Percentiles rank a stretch among this genome's conserved stretches.
Conservation (phyloP, 2,888 invertebrate species). For the Polydrusus tereticollis region DNA sequence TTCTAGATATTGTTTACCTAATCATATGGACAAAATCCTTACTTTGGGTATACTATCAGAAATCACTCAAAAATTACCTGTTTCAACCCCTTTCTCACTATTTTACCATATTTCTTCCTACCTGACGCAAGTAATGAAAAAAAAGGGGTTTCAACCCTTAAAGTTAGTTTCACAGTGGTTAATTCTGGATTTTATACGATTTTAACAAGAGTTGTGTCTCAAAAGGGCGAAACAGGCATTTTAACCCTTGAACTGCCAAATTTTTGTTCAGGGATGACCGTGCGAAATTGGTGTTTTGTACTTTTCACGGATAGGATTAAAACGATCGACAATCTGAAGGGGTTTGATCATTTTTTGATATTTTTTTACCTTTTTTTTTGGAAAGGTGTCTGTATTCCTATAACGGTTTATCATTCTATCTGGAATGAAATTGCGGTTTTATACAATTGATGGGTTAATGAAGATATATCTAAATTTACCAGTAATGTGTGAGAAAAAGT, state of each 20-base stretch:
- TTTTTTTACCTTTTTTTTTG: constrained; percentile 15
- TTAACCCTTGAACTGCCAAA: constrained; percentile 55
- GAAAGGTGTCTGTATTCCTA: constrained; percentile 6
- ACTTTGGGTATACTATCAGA: constrained; percentile 35
- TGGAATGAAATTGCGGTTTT: constrained; percentile 15
- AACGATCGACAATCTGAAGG: constrained; percentile 29
- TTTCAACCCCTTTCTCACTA: constrained; percentile 39
- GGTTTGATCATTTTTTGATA: constrained; percentile 38
- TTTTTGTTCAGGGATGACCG: constrained; percentile 56
- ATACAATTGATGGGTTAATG: constrained; percentile 6
- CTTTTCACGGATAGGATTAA: constrained; percentile 44
- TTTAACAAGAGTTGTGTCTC: constrained; percentile 60
- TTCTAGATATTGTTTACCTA: constrained; percentile 32
- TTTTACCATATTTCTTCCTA: constrained; percentile 28
- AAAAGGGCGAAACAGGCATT: constrained; percentile 57
- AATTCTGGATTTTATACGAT: constrained; percentile 60
- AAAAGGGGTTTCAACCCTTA: constrained; percentile 54
- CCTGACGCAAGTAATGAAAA: constrained; percentile 40
- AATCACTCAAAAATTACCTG: constrained; percentile 37
- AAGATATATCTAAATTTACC: neutral
- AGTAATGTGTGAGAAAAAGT: neutral
- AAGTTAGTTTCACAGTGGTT: constrained; percentile 63
- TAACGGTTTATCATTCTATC: neutral
- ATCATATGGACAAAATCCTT: constrained; percentile 48
- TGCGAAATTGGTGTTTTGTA: constrained; percentile 60